Percentiles rank a stretch among this genome's conserved stretches.
These are phyloP conservation scores for Campaea margaritaria DNA, from an alignment of 2,888 invertebrate species.

Conservation along the genomic window DNA sequence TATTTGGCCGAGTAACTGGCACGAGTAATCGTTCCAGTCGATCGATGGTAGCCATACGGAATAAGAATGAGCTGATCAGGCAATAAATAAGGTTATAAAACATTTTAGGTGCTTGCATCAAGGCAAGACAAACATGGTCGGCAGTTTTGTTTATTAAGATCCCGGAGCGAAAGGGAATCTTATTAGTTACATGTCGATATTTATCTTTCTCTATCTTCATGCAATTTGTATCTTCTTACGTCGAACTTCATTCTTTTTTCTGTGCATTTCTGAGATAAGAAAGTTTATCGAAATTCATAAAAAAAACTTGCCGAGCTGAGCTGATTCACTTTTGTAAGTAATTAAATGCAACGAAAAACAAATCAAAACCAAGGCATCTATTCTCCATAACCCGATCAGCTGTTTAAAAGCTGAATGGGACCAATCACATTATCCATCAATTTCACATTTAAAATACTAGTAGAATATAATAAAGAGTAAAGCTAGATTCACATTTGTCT, in stretches of 20 bases:
- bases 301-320: no score
- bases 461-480: no score
- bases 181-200: conserved; percentile 8
- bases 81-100: conserved; percentile 52
- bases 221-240: neutral
- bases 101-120: conserved; percentile 24
- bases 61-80: conserved; percentile 54
- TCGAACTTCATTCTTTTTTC: no score
- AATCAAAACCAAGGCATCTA: no score
- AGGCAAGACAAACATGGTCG: conserved; percentile 15
- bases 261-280: neutral
- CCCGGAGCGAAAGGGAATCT: conserved; percentile 6
- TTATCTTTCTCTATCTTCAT: conserved; percentile 14
- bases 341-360: no score
- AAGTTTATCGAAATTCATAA: neutral
- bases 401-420: no score
- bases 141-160: conserved; percentile 24
- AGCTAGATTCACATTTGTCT: no score
- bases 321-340: no score
- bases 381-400: no score
- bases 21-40: conserved; percentile 42
- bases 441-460: no score
- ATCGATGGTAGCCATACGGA: conserved; percentile 50
- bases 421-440: no score
- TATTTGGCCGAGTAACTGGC: conserved; percentile 41